Percentiles rank a stretch among this genome's conserved stretches.
phyloP scores from a whole-genome alignment of 2,888 invertebrate genomes.

The Thelaira solivaga region DNA sequence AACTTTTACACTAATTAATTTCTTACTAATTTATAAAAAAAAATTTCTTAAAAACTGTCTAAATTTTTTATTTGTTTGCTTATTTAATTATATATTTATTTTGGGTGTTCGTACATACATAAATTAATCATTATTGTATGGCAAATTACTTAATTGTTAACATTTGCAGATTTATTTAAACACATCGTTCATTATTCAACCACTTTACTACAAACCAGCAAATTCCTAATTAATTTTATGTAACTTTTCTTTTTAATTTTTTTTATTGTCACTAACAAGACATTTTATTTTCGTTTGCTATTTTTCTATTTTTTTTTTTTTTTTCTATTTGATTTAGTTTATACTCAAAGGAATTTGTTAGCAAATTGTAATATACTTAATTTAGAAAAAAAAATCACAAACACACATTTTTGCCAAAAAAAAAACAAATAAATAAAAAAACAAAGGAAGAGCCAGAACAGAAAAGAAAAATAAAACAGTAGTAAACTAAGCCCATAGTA shows the following conservation, averaged over 20 bases:
- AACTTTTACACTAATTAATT: too few species aligned
- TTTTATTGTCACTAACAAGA: slow-evolving; percentile 12
- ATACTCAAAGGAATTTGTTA: slow-evolving; percentile 51
- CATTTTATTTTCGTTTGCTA: slow-evolving; percentile 25
- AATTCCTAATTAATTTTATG: slow-evolving; percentile 25
- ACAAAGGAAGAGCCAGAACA: too few species aligned
- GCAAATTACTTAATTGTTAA: too few species aligned
- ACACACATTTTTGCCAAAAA: neutral
- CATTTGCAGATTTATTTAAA: slow-evolving; percentile 22
- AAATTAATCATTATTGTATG: too few species aligned
- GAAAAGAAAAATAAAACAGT: too few species aligned
- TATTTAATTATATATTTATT: too few species aligned
- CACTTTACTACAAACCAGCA: slow-evolving; percentile 29
- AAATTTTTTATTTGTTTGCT: too few species aligned
- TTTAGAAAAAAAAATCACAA: neutral
- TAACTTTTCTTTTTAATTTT: slow-evolving; percentile 2
- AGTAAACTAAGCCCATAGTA: too few species aligned
- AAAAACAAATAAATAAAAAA: neutral
- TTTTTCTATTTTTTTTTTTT: slow-evolving; percentile 2
- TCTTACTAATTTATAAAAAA: too few species aligned
- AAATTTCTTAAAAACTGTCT: too few species aligned
- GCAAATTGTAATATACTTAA: slow-evolving; percentile 39
- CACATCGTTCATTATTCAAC: slow-evolving; percentile 26
- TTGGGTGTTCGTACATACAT: too few species aligned
- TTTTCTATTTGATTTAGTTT: slow-evolving; percentile 33